Base-by-base conservation (phyloP, 2,113 vertebrate genomes). In the Naja naja region DNA sequence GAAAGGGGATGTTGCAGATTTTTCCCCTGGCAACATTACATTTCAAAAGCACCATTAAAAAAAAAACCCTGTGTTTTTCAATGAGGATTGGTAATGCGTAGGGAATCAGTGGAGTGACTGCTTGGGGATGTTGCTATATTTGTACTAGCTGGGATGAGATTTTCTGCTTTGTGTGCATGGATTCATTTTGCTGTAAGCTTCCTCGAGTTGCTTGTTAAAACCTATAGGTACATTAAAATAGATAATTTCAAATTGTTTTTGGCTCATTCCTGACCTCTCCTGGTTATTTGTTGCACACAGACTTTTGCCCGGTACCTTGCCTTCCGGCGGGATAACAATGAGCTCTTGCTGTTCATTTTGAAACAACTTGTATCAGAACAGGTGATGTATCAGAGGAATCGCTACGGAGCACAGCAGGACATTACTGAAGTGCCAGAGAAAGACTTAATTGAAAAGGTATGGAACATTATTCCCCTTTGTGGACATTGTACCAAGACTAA, bases 301-400 rank as follows among this genome's bases (percentile, higher is more conserved):
- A 99, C 99, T 0, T 99, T 99, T n/a, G 97, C 99, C 10, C 98
- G 98, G 25, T 99, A 99, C 95, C 98, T 99, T 89, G 97, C 99
- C 0, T 99, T 99, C 98, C 98, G 98, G 56, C 96, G 98, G 11
- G 99, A 99, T 97, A 99, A 99, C 98, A 99, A 99, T 0, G 99
- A 99, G 96, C 98, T 99, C 53, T 96, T 99, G 96, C 98, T 99
- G 45, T 99, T 99, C 97, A 98, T 99, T 95, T 97, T 99, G 93
- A 99, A 99, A 95, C 99, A 99, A 97, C 96, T 99, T 95, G 98
- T 99, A 27, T 97, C 99, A 0, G 99, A 99, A 96, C 99, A 99
- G 96, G 98, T 99, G 34, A 95, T 98, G 0, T 99, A 99, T 90
- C 99, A 99, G 95, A 98, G 99, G 23, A 99, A 99, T 96, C 97